Conservation (phyloP, 2,888 invertebrate genomes). For the Amphimallon solstitiale region DNA sequence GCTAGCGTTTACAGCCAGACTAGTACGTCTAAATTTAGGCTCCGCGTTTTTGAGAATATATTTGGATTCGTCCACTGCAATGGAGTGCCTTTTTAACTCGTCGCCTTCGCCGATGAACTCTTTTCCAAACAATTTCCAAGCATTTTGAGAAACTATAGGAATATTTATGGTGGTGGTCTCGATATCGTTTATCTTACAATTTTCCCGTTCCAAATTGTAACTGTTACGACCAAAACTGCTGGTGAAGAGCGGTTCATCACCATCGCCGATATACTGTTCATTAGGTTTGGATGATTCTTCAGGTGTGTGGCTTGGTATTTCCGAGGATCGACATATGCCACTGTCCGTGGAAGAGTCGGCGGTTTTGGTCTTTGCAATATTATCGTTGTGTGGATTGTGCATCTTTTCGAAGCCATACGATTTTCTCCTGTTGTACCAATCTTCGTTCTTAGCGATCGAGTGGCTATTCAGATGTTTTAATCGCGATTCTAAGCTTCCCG, state of each 20-base stretch:
- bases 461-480: slow-evolving; percentile 59
- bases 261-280: slow-evolving; percentile 49
- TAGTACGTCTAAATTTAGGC: slow-evolving; percentile 48
- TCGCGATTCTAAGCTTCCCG: slow-evolving; percentile 64
- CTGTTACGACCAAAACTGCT: background rate
- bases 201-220: slow-evolving; percentile 16
- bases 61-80: slow-evolving; percentile 69
- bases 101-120: slow-evolving; percentile 50
- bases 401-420: slow-evolving; percentile 80
- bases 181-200: slow-evolving; percentile 46
- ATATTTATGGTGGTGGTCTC: slow-evolving; percentile 60
- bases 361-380: slow-evolving; percentile 56
- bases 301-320: slow-evolving; percentile 63
- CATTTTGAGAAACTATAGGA: slow-evolving; percentile 54
- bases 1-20: slow-evolving; percentile 51
- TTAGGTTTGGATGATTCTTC: slow-evolving; percentile 57
- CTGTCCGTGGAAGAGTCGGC: slow-evolving; percentile 83
- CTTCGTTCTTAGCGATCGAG: slow-evolving; percentile 63
- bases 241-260: slow-evolving; percentile 17
- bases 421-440: slow-evolving; percentile 80
- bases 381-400: slow-evolving; percentile 53
- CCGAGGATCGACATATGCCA: slow-evolving; percentile 78
- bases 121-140: slow-evolving; percentile 28
- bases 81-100: slow-evolving; percentile 66
- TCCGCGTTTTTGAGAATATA: slow-evolving; percentile 61